Evolutionary conservation across 1,140 invertebrate species (phyloP).

Genomic region (Theocolax elegans): DNA sequence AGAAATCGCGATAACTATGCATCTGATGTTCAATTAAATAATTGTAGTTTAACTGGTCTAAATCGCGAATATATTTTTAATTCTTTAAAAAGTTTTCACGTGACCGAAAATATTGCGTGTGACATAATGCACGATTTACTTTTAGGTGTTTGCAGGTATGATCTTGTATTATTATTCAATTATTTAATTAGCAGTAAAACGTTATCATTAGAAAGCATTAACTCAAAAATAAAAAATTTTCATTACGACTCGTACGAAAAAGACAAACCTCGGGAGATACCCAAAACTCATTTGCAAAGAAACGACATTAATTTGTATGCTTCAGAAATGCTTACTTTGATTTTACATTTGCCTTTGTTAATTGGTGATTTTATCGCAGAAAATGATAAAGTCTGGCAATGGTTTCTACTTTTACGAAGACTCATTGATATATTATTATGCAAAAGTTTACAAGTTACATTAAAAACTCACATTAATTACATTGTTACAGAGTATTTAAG

Average conservation of each 20-base stretch:
- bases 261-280: not conserved
- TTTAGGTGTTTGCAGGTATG: no score
- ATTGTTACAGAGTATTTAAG: constrained; percentile 10
- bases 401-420: constrained; percentile 20
- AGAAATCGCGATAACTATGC: not conserved
- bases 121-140: no score
- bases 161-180: constrained; percentile 3
- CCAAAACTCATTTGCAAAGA: not conserved
- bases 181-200: not conserved
- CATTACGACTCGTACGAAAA: not conserved
- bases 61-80: not conserved
- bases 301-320: constrained; percentile 5
- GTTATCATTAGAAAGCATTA: not conserved
- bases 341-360: constrained; percentile 4
- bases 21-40: not conserved
- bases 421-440: constrained; percentile 24
- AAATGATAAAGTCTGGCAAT: not conserved
- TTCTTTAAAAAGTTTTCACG: not conserved
- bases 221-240: not conserved
- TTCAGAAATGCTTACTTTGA: constrained; percentile 21
- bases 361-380: constrained; percentile 16
- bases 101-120: no score
- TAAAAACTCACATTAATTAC: not conserved
- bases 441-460: constrained; percentile 11
- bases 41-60: not conserved